These are phyloP conservation scores for Lepisosteus osseus DNA, from an alignment of 2,113 vertebrate species.

Conservation along the genomic window DNA sequence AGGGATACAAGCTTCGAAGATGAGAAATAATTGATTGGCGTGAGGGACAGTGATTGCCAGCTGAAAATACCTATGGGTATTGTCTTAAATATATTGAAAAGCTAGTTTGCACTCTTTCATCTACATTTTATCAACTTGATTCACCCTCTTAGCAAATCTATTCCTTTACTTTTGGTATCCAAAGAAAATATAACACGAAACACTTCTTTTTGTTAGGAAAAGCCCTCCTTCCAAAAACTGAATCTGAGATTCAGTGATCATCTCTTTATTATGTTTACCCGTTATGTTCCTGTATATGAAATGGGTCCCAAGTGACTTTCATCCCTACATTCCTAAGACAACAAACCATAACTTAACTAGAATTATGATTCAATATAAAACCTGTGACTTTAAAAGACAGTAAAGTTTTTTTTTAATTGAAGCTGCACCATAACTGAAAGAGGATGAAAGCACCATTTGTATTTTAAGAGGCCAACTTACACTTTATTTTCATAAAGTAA, in stretches of 20 bases:
- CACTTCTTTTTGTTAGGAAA: background rate
- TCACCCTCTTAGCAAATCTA: conserved; percentile 14
- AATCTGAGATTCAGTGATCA: background rate
- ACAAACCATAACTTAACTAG: background rate
- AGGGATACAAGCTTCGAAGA: conserved; percentile 34
- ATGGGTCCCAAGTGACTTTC: no score
- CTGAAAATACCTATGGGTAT: conserved; percentile 22
- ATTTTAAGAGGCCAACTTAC: no score
- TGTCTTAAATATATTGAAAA: conserved; percentile 34
- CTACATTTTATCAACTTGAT: conserved; percentile 29
- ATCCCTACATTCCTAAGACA: background rate
- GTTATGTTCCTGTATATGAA: background rate
- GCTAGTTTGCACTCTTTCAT: conserved; percentile 32
- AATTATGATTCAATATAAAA: background rate
- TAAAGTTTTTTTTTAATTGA: background rate
- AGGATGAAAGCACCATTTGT: no score
- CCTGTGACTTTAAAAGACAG: background rate
- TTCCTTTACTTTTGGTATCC: conserved; percentile 7
- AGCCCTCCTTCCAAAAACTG: background rate
- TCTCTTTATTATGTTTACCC: background rate
- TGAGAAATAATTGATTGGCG: conserved; percentile 43
- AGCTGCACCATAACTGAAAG: background rate
- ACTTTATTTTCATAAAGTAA: no score
- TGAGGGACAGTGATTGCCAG: conserved; percentile 30
- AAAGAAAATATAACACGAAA: conserved; percentile 1